Evolutionary conservation across 2,113 vertebrate genomes (phyloP), one percentile per base, ranked within the genome.

Genomic region (Eretmochelys imbricata): DNA sequence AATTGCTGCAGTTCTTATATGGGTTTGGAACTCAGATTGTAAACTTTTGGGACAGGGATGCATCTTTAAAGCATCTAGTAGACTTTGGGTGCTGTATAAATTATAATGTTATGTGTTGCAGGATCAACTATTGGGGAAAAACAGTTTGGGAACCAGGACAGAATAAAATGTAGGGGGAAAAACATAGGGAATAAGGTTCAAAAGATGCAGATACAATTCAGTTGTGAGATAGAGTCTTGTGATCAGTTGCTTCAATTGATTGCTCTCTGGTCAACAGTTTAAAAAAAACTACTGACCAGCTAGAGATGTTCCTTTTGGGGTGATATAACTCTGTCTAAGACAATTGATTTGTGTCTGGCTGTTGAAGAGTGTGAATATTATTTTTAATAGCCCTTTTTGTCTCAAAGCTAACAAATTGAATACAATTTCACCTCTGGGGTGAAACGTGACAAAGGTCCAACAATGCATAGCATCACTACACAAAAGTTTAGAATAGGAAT

Each of bases 1-100:
- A 91, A 95, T 87, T 90, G 94, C 90, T 91, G 94, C 90, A 96
- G 90, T 95, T 96, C 95, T 96, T 93, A 95, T 97, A 80, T 16
- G 72, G 90, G 90, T 93, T 94, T 94, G 92, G 91, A 97, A 93
- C 94, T 96, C 82, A 85, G 92, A 83, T 92, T 93, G 88, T 95
- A 95, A 96, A 88, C 95, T 92, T 96, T 94, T 95, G 89, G 92
- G 93, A 95, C 87, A 59, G 85, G 91, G 86, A 59, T 5, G 11
- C 84, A 82, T 92, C 65, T 94, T 94, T 46, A 57, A 93, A 95
- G 87, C 1, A 0, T 19, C 59, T 35, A 65, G 59, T 6, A 31
- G 29, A 59, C 72, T 7, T 53, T 92, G 57, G 57, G 14, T 93
- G 81, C 92, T 95, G 81, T 50, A 91, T 42, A 81, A 83, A 85